Conservation (phyloP, 1,140 invertebrate species). For the Drosophila obscura region DNA sequence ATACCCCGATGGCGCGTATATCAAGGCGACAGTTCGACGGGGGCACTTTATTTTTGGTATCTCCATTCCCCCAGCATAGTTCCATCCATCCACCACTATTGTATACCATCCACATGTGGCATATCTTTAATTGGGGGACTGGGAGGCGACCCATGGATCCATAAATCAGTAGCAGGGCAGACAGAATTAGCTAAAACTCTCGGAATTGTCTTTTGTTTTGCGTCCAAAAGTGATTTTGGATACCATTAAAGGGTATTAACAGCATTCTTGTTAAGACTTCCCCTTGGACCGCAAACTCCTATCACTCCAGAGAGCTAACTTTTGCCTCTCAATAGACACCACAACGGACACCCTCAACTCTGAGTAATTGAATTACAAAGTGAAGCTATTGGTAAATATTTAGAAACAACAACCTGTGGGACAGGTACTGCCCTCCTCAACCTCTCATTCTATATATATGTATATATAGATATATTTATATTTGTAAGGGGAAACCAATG, state of each 20-base stretch:
- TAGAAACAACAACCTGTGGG: slow-evolving; percentile 36
- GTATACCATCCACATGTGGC: slow-evolving; percentile 30
- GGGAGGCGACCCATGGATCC: slow-evolving; percentile 23
- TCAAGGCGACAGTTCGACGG: slow-evolving; percentile 47
- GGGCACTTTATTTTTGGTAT: slow-evolving; percentile 54
- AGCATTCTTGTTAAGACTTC: slow-evolving; percentile 12
- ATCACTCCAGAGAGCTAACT: neutral
- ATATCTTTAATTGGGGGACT: slow-evolving; percentile 39
- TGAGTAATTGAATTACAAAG: slow-evolving; percentile 49
- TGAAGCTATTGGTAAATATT: slow-evolving; percentile 44
- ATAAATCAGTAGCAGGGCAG: slow-evolving; percentile 25
- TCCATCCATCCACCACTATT: neutral
- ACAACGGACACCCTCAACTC: slow-evolving; percentile 1
- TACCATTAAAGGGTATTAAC: slow-evolving; percentile 48
- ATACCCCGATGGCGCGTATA: slow-evolving; percentile 35
- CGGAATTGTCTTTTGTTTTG: neutral
- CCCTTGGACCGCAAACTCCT: neutral
- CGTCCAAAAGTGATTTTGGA: slow-evolving; percentile 41
- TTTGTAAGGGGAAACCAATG: slow-evolving; percentile 54
- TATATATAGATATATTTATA: slow-evolving; percentile 8
- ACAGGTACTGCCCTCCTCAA: neutral
- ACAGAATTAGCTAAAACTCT: slow-evolving; percentile 1
- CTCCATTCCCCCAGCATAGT: neutral
- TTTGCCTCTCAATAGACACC: too few species aligned
- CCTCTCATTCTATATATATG: too few species aligned